These are phyloP conservation scores for Anneissia japonica DNA, from an alignment of 35 echinoderm and acorn worm genomes.

Conservation along the genomic window DNA sequence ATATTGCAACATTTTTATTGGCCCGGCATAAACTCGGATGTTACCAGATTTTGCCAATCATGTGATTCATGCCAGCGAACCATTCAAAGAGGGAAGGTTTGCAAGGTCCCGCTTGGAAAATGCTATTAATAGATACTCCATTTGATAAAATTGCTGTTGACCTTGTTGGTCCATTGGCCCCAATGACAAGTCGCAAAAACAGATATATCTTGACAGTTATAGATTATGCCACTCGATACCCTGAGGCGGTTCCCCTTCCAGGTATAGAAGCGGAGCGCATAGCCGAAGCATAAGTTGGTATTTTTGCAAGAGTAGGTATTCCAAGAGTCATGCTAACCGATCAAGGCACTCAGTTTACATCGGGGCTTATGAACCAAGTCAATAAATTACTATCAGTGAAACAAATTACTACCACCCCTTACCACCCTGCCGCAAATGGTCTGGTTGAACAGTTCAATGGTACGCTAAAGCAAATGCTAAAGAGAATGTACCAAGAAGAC, in stretches of 20 bases:
- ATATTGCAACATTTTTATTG: neutral
- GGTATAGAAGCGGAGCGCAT: conserved; percentile 49
- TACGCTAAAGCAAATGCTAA: neutral
- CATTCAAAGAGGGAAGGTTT: neutral
- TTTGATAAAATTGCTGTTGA: neutral
- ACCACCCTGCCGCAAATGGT: neutral
- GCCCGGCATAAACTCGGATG: neutral
- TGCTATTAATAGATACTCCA: neutral
- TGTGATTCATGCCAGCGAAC: neutral
- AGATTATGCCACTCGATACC: conserved; percentile 22
- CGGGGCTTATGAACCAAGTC: conserved; percentile 19
- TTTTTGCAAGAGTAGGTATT: conserved; percentile 36
- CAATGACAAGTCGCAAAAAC: neutral
- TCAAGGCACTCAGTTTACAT: conserved; percentile 40
- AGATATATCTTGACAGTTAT: neutral
- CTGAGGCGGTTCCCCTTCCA: conserved; percentile 40
- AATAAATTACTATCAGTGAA: neutral
- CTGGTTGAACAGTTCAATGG: neutral
- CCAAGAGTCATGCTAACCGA: conserved; percentile 48
- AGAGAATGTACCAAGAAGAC: neutral
- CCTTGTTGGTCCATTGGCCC: neutral
- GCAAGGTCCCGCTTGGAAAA: neutral
- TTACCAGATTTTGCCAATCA: neutral
- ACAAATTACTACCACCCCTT: neutral
- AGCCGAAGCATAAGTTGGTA: conserved; percentile 36